Evolutionary conservation across 2,888 invertebrate genomes (phyloP), one percentile per base, ranked within the genome.

Genomic region (Fragum sueziense): DNA sequence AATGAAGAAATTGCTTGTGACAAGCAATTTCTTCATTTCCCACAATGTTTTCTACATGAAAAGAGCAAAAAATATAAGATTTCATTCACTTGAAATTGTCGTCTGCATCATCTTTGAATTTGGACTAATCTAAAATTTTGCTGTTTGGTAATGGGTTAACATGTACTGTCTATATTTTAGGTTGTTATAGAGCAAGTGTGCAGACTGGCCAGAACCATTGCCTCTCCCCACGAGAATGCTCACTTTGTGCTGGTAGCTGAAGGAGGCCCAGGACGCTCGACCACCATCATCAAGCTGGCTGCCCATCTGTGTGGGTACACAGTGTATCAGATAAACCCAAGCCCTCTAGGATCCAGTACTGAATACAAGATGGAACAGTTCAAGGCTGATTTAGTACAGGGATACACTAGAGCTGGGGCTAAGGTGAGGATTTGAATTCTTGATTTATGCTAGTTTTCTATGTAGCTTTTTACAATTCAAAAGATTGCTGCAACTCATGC

Each of bases 391-490:
- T 85, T 93, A 20, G 91, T 92, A 0, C 85, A 89, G 22, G 91
- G 91, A 11, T 93, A 92, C 80, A 91, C 90, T n/a, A 87, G 90
- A 59, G 91, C 93, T 70, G 93, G 93, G 1, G 88, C 92, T 29
- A 92, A 90, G 91, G 93, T 93, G 29, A 67, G 85, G 4, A 9
- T 57, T 22, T 57, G 6, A 62, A n/a, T 37, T 37, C 6, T 37
- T 9, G 6, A 37, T 37, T 37, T 37, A 14, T n/a, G n/a, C n/a
- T n/a, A n/a, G n/a, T n/a, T n/a, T n/a, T n/a, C n/a, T n/a, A n/a
- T n/a, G n/a, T n/a, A n/a, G n/a, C n/a, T n/a, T n/a, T n/a, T n/a
- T n/a, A n/a, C n/a, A n/a, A n/a, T n/a, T n/a, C n/a, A n/a, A n/a
- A n/a, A n/a, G n/a, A n/a, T n/a, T n/a, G n/a, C n/a, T n/a, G n/a